These are phyloP conservation scores for Ginglymostoma cirratum DNA, from an alignment of 2,113 vertebrate genomes.

Conservation along the genomic window DNA sequence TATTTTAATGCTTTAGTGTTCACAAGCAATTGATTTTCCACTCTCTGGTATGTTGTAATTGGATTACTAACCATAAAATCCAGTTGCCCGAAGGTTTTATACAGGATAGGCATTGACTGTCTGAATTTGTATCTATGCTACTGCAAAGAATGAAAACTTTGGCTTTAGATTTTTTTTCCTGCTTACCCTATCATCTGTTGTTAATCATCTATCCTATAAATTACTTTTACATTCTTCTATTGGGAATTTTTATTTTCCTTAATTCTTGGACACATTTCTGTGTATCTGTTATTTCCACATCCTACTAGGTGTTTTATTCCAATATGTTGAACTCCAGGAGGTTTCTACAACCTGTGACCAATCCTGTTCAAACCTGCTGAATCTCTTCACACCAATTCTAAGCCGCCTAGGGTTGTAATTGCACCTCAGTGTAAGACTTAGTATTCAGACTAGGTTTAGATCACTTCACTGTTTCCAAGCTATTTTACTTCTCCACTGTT, in stretches of 20 bases:
- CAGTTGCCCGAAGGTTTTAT: constrained; percentile 24
- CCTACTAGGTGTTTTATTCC: background rate
- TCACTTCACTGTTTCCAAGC: background rate
- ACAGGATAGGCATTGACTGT: background rate
- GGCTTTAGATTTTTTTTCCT: background rate
- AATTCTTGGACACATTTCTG: background rate
- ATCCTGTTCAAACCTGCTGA: constrained; percentile 28
- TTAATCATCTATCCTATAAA: background rate
- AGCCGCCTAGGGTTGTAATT: background rate
- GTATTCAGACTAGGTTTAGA: constrained; percentile 17
- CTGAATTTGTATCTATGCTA: background rate
- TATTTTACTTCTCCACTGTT: background rate
- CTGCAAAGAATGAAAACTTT: background rate
- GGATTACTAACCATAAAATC: constrained; percentile 36
- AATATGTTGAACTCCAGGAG: constrained; percentile 9
- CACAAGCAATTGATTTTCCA: constrained; percentile 34
- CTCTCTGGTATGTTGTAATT: constrained; percentile 29
- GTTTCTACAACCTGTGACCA: constrained; percentile 13
- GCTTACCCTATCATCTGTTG: background rate
- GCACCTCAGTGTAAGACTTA: background rate
- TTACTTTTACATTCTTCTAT: background rate
- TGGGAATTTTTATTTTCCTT: background rate
- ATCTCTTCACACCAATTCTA: constrained; percentile 11
- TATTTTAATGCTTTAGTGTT: constrained; percentile 32
- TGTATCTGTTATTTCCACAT: background rate